phyloP scores from a whole-genome alignment of 2,797 vertebrate species.

The Varecia variegata region DNA sequence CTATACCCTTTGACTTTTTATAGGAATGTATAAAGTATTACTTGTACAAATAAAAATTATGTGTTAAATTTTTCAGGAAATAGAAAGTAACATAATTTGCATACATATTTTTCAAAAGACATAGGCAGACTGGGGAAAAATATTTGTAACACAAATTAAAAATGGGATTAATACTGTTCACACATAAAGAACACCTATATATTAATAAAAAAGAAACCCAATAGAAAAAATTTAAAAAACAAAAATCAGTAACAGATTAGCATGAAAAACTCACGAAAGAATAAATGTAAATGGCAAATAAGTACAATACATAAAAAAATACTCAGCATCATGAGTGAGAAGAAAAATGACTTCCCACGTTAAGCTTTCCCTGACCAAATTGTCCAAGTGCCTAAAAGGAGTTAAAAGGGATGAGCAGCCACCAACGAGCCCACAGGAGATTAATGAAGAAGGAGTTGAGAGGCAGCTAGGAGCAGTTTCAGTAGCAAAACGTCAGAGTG shows the following conservation, averaged over 20 bases:
- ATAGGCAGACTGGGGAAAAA: neutral
- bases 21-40: neutral
- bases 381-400: neutral
- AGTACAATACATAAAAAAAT: neutral
- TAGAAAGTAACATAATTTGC: neutral
- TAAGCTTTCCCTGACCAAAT: neutral
- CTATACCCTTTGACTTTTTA: neutral
- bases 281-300: neutral
- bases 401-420: neutral
- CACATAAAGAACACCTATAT: neutral
- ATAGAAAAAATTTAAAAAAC: neutral
- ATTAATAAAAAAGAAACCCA: neutral
- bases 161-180: neutral
- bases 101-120: neutral
- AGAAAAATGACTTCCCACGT: neutral
- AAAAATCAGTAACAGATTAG: neutral
- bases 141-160: conserved; percentile 13
- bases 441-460: neutral
- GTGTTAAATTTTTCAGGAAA: neutral
- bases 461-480: neutral
- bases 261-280: neutral
- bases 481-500: neutral
- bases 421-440: neutral
- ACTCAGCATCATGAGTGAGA: neutral
- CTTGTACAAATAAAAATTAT: neutral